phyloP scores from a whole-genome alignment of 1,140 invertebrate species.

The Muscidifurax raptorellus region DNA sequence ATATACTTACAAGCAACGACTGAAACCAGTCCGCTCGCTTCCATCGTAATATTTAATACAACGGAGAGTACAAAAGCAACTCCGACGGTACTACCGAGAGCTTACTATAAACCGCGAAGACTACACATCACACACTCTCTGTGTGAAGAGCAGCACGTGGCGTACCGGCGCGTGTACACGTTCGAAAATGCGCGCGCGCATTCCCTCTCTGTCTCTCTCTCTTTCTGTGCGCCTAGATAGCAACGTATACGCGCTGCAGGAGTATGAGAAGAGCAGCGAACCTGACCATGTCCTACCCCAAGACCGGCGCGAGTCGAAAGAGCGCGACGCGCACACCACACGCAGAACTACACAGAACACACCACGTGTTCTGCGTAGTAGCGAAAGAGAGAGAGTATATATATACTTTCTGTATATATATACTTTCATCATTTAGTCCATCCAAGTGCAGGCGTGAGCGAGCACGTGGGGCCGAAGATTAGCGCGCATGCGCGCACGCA shows the following conservation, averaged over 20 bases:
- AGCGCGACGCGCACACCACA: background rate
- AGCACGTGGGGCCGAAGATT: constrained; percentile 68
- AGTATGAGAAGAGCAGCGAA: constrained; percentile 51
- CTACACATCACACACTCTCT: background rate
- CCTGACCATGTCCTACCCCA: constrained; percentile 70
- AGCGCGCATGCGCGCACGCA: constrained; percentile 68
- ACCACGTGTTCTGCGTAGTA: constrained; percentile 34
- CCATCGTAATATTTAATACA: no score
- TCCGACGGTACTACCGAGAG: background rate
- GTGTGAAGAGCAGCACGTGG: constrained; percentile 17
- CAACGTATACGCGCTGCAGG: background rate
- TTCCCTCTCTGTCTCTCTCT: background rate
- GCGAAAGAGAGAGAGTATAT: background rate
- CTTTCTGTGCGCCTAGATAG: background rate
- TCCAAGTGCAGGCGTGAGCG: constrained; percentile 51
- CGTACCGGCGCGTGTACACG: constrained; percentile 26
- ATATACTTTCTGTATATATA: constrained; percentile 22
- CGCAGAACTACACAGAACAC: background rate
- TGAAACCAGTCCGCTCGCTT: background rate
- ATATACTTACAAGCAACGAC: no score
- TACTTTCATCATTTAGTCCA: constrained; percentile 41
- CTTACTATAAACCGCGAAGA: background rate
- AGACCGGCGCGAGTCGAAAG: constrained; percentile 37
- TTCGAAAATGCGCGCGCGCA: constrained; percentile 48
- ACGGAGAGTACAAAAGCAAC: background rate